Percentiles rank a stretch among this genome's conserved stretches.
Evolutionary conservation across 2,888 invertebrate species (phyloP).

Genomic region (Tyria jacobaeae): DNA sequence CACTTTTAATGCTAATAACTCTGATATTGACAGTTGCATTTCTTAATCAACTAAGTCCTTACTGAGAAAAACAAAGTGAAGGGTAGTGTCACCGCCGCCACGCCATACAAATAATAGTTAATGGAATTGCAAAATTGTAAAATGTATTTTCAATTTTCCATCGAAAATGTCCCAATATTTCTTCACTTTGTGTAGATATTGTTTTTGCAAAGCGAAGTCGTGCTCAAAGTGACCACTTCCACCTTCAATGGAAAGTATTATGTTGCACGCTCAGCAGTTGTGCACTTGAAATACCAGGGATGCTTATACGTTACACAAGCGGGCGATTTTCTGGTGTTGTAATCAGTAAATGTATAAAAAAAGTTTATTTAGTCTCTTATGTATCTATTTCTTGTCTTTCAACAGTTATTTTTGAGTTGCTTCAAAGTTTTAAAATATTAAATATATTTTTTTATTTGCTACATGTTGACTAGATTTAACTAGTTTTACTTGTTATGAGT

Average conservation of each 20-base stretch:
- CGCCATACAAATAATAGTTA: constrained; percentile 43
- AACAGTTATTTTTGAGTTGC: background rate
- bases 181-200: constrained; percentile 52
- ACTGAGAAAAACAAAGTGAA: constrained; percentile 30
- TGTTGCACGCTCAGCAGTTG: constrained; percentile 69
- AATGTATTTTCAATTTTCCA: constrained; percentile 47
- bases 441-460: too few species aligned
- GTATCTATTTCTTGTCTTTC: too few species aligned
- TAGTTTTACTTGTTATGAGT: too few species aligned
- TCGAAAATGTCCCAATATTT: constrained; percentile 55
- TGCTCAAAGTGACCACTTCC: constrained; percentile 69
- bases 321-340: constrained; percentile 27
- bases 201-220: constrained; percentile 59
- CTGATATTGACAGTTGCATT: constrained; percentile 26
- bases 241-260: constrained; percentile 68
- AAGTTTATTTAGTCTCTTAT: too few species aligned
- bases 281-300: constrained; percentile 62
- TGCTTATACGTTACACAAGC: constrained; percentile 23
- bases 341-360: background rate
- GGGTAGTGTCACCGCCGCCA: constrained; percentile 27
- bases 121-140: constrained; percentile 45
- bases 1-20: too few species aligned
- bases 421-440: background rate
- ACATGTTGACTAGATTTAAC: too few species aligned
- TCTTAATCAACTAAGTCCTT: constrained; percentile 14